Evolutionary conservation across 2,888 invertebrate genomes (phyloP).

Genomic region (Harpalus rufipes): DNA sequence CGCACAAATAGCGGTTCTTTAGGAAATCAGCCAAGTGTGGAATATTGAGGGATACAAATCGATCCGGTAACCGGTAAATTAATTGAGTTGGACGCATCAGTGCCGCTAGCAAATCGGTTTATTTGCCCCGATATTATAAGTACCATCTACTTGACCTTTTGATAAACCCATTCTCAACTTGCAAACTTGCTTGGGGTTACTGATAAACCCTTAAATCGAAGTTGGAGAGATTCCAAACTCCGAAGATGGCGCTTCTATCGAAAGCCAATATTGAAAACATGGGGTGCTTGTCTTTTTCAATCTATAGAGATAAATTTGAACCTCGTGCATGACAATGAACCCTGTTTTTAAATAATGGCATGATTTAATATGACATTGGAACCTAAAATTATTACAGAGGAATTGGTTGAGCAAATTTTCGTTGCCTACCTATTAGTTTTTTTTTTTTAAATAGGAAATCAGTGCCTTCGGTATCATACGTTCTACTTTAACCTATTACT

Average conservation of each 20-base stretch:
- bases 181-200: neutral
- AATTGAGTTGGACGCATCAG: constrained; percentile 45
- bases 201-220: neutral
- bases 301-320: too few relatives aligned
- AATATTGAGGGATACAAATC: constrained; percentile 41
- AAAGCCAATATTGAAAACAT: too few relatives aligned
- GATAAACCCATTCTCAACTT: constrained; percentile 33
- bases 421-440: too few relatives aligned
- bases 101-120: constrained; percentile 35
- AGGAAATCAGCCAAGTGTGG: constrained; percentile 33
- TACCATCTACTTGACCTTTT: constrained; percentile 50
- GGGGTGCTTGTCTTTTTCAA: too few relatives aligned
- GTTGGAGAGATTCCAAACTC: neutral
- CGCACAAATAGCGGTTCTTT: constrained; percentile 50
- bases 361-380: too few relatives aligned
- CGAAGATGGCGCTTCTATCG: neutral
- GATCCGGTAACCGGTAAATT: constrained; percentile 45
- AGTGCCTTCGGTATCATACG: neutral
- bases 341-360: too few relatives aligned
- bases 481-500: neutral
- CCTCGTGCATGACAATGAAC: too few relatives aligned
- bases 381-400: too few relatives aligned
- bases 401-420: too few relatives aligned
- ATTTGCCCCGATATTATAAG: constrained; percentile 23
- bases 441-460: too few relatives aligned